These are phyloP conservation scores for Helogale parvula DNA, from an alignment of 2,113 vertebrate genomes.

Conservation along the genomic window DNA sequence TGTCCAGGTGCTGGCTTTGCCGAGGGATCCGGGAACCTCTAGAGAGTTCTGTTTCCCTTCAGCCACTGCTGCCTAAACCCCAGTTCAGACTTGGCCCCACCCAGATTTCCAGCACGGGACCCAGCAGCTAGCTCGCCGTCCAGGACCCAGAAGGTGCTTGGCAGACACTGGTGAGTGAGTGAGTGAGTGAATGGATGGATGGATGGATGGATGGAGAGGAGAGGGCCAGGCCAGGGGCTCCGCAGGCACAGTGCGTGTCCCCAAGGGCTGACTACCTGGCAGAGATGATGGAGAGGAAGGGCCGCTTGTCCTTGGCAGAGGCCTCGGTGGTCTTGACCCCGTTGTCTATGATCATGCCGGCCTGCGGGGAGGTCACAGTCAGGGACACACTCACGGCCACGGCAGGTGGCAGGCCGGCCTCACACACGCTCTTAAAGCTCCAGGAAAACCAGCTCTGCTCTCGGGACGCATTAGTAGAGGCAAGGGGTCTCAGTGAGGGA, in stretches of 20 bases:
- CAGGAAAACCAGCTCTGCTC: background rate
- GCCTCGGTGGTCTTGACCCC: slow-evolving; percentile 97
- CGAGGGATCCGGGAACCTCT: background rate
- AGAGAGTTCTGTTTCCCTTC: background rate
- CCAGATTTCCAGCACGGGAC: background rate
- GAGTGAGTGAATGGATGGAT: rapidly evolving
- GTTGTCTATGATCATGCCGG: slow-evolving; percentile 98
- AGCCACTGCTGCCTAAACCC: background rate
- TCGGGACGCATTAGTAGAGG: background rate
- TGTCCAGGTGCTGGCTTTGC: background rate
- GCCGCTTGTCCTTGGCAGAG: slow-evolving; percentile 96
- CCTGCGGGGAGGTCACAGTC: slow-evolving; percentile 83
- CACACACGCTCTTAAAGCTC: rapidly evolving
- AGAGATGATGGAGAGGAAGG: slow-evolving; percentile 94
- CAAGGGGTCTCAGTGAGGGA: background rate
- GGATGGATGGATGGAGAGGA: background rate
- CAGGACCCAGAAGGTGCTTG: rapidly evolving
- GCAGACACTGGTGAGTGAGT: rapidly evolving
- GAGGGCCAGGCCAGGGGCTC: rapidly evolving
- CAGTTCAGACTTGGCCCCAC: background rate
- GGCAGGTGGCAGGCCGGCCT: rapidly evolving
- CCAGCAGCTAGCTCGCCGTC: rapidly evolving
- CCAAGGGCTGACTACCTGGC: slow-evolving; percentile 88
- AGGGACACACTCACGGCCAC: background rate
- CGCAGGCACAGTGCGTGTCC: rapidly evolving